Percentiles rank a stretch among this genome's conserved stretches.
Evolutionary conservation across 37 sponge, comb jelly and placozoan species (phyloP).

Genomic region (Agelas oroides): DNA sequence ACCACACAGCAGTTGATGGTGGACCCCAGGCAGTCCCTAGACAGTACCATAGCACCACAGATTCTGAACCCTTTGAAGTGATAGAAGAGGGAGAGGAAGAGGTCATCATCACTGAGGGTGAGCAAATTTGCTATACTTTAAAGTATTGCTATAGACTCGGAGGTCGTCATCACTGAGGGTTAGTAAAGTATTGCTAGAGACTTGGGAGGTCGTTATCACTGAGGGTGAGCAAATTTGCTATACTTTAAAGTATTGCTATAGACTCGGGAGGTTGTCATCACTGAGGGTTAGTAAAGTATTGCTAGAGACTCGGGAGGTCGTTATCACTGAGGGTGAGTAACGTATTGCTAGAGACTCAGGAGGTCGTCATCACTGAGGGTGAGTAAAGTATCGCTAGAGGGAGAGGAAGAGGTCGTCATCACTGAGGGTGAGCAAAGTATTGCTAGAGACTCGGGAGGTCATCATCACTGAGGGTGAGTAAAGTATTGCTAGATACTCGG

Average conservation of each 20-base stretch:
- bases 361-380: too few species aligned
- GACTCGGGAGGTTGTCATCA: too few species aligned
- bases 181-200: not conserved
- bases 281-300: not conserved
- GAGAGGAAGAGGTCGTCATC: not conserved
- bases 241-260: not conserved
- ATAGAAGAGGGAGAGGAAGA: constrained; percentile 8
- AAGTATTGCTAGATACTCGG: too few species aligned
- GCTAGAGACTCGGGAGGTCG: too few species aligned
- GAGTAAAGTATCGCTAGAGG: too few species aligned
- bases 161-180: not conserved
- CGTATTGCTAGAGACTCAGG: too few species aligned
- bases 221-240: not conserved
- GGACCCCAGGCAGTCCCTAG: too few species aligned
- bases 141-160: too few species aligned
- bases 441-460: too few species aligned
- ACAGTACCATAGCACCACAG: not conserved
- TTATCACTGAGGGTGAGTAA: not conserved
- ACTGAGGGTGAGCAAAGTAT: not conserved
- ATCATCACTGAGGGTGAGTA: not conserved
- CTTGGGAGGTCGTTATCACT: too few species aligned
- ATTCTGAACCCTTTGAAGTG: constrained; percentile 40
- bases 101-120: not conserved
- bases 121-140: not conserved
- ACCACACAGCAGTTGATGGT: not conserved